Evolutionary conservation across 2,113 vertebrate species (phyloP).

Genomic region (Vimba vimba): DNA sequence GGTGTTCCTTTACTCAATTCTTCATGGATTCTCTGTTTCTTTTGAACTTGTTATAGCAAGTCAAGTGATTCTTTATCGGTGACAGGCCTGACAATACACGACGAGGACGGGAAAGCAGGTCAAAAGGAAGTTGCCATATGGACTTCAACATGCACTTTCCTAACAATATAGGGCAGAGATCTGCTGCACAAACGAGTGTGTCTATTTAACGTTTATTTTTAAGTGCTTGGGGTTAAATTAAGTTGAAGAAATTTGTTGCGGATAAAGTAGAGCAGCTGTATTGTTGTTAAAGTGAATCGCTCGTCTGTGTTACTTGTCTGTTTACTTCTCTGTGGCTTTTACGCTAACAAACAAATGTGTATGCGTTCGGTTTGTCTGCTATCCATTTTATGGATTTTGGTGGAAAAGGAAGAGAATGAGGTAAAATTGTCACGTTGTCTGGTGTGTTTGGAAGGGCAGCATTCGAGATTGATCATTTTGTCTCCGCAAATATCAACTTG

Average conservation of each 20-base stretch:
- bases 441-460: conserved; percentile 54
- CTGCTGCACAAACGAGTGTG: conserved; percentile 44
- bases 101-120: conserved; percentile 91
- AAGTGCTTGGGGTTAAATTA: conserved; percentile 21
- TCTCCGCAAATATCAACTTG: conserved; percentile 59
- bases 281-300: conserved; percentile 15
- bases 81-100: conserved; percentile 94
- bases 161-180: conserved; percentile 82
- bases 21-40: conserved; percentile 95
- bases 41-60: conserved; percentile 98
- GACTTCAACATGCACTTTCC: conserved; percentile 91
- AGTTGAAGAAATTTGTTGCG: conserved; percentile 20
- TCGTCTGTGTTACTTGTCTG: conserved; percentile 7
- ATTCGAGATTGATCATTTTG: conserved; percentile 60
- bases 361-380: conserved; percentile 43
- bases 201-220: conserved; percentile 13
- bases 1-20: conserved; percentile 95
- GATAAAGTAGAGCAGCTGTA: conserved; percentile 15
- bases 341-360: conserved; percentile 50
- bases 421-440: conserved; percentile 57
- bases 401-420: conserved; percentile 40
- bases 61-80: conserved; percentile 99
- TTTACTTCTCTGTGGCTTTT: conserved; percentile 30
- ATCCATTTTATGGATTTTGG: conserved; percentile 55
- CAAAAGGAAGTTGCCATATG: conserved; percentile 97